Conservation (phyloP, 1,140 invertebrate species). For the Trichoplusia ni region DNA sequence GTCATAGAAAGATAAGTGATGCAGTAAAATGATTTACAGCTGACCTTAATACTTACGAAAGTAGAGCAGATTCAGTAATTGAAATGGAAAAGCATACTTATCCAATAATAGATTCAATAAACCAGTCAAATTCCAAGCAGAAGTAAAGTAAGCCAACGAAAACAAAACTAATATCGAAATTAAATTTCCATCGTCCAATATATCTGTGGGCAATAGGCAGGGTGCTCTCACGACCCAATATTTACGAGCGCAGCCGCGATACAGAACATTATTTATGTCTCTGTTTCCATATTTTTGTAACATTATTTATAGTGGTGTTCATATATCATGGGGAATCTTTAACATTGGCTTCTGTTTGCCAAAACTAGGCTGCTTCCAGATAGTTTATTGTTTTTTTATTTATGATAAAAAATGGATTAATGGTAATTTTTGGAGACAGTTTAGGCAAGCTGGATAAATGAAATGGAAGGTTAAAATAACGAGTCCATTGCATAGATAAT, state of each 20-base stretch:
- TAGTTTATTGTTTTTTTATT: background rate
- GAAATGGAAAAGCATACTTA: too few species aligned
- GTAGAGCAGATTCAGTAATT: too few species aligned
- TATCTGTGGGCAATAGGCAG: constrained; percentile 12
- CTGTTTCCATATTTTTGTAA: constrained; percentile 46
- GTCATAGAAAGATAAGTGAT: too few species aligned
- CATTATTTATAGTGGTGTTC: constrained; percentile 19
- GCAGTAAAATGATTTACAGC: too few species aligned
- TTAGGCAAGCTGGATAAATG: too few species aligned
- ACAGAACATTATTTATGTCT: constrained; percentile 54
- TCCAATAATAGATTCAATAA: too few species aligned
- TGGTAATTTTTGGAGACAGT: too few species aligned
- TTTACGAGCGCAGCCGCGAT: constrained; percentile 45
- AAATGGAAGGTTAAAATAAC: too few species aligned
- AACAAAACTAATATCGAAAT: constrained; percentile 21
- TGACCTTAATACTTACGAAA: too few species aligned
- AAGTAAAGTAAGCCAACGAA: too few species aligned
- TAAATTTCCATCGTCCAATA: constrained; percentile 6
- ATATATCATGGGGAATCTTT: constrained; percentile 24
- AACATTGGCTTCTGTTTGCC: constrained; percentile 6
- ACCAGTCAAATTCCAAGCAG: too few species aligned
- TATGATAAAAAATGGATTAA: background rate
- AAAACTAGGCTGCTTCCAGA: background rate
- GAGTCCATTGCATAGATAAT: too few species aligned
- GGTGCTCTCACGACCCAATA: constrained; percentile 46